Evolutionary conservation across 2,113 vertebrate species (phyloP).

Genomic region (Plectropomus leopardus): DNA sequence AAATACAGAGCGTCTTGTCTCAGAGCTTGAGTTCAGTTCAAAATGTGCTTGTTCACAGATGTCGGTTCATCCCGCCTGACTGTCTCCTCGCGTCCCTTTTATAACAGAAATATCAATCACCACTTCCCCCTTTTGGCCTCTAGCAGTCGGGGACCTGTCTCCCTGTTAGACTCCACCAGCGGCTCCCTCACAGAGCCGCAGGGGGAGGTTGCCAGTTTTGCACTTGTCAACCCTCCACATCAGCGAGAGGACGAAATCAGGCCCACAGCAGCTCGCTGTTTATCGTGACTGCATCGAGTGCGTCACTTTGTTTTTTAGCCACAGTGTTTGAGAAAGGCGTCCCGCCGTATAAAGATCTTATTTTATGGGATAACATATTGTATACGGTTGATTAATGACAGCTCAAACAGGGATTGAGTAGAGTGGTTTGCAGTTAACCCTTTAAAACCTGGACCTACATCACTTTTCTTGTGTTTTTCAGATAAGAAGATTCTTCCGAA

Average conservation of each 20-base stretch:
- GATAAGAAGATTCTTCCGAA: too few relatives aligned
- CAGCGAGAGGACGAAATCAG: slow-evolving; percentile 30
- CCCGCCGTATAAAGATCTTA: not conserved
- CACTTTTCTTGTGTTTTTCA: too few relatives aligned
- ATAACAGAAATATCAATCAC: slow-evolving; percentile 43
- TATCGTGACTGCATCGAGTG: slow-evolving; percentile 19
- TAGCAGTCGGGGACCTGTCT: slow-evolving; percentile 29
- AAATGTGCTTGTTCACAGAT: not conserved
- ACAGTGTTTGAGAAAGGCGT: not conserved
- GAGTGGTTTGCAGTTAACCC: slow-evolving; percentile 4
- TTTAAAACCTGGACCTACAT: too few relatives aligned
- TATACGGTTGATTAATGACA: not conserved
- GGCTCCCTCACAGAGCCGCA: slow-evolving; percentile 22
- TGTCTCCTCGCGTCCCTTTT: slow-evolving; percentile 28
- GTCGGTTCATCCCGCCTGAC: slow-evolving; percentile 11
- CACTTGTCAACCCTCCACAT: slow-evolving; percentile 44
- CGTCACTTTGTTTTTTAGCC: slow-evolving; percentile 18
- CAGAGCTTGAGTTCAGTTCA: slow-evolving; percentile 18
- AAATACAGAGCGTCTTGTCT: not conserved
- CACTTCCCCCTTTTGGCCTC: slow-evolving; percentile 39
- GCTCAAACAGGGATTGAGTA: not conserved
- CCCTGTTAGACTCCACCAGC: slow-evolving; percentile 23
- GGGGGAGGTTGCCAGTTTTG: slow-evolving; percentile 45
- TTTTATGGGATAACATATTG: not conserved
- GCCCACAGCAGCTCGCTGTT: slow-evolving; percentile 18